Conservation (phyloP, 2,113 vertebrate genomes). For the Lichenostomus cassidix region DNA sequence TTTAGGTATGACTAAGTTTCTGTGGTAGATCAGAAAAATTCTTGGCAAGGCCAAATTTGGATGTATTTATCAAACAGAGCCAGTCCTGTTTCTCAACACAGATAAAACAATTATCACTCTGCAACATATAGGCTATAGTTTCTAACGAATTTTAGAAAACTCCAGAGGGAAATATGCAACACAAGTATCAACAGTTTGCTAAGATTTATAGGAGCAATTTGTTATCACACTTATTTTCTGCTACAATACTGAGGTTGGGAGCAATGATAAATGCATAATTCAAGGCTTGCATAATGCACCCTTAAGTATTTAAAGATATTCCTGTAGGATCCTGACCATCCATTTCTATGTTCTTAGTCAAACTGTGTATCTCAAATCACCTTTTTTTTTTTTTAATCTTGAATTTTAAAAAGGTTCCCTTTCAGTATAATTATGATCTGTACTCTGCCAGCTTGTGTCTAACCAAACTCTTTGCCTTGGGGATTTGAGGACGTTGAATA, state of each 20-base stretch:
- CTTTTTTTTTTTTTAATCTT: background rate
- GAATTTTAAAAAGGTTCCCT: constrained; percentile 23
- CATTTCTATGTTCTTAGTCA: background rate
- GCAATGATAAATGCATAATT: constrained; percentile 12
- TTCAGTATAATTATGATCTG: constrained; percentile 24
- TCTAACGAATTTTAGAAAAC: background rate
- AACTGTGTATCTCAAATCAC: background rate
- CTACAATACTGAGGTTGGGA: background rate
- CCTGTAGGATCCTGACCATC: background rate
- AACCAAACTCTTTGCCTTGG: constrained; percentile 36
- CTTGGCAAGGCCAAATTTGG: background rate
- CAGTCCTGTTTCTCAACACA: background rate
- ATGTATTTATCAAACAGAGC: background rate
- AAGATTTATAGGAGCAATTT: constrained; percentile 1
- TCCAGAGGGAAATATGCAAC: background rate
- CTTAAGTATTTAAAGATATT: constrained; percentile 18
- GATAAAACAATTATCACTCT: background rate
- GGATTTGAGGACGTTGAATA: constrained; percentile 18
- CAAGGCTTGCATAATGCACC: background rate
- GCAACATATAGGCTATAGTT: background rate
- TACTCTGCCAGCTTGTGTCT: constrained; percentile 30
- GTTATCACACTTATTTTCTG: background rate
- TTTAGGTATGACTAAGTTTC: background rate
- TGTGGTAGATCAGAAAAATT: background rate
- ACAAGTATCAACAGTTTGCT: background rate